Evolutionary conservation across 1,140 invertebrate genomes (phyloP), one percentile per base, ranked within the genome.

Genomic region (Penaeus vannamei): DNA sequence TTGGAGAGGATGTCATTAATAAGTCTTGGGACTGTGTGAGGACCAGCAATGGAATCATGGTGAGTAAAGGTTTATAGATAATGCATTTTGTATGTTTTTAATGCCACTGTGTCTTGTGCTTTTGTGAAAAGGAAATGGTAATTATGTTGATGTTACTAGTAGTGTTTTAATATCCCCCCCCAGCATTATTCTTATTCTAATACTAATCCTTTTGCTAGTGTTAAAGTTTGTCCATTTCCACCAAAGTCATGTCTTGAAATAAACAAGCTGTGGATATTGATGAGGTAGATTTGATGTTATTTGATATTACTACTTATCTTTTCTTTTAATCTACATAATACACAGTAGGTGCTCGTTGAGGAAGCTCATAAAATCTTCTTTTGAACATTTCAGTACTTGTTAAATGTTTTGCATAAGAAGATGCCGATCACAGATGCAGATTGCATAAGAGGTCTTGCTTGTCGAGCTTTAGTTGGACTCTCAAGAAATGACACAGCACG

Each of bases 341-440:
- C 36, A 42, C 36, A 42, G 36, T 42, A 7, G 36, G 36, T 42
- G 36, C 36, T 42, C 4, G 36, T 42, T 2, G 36, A 42, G 36
- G 36, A 42, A 42, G 8, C 36, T 42, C 36, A 2, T 42, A 92
- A 92, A 29, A 91, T 92, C 42, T 91, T 92, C 17, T 90, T 92
- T 93, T 93, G 94, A 76, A 76, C 14, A 76, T 90, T 76, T 22
- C 89, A 91, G 91, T 91, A 91, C 36, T 92, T 95, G 23, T 92
- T 95, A 59, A 94, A 95, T 90, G 94, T 99, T 62, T 96, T 99
- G 95, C 96, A 96, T 93, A 95, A 97, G 12, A 99, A 99, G 94
- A 96, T 96, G 19, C 98, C 98, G 0, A 97, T 99, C 36, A 99
- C 98, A 1, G 98, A 99, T 94, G 98, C 98, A 7, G 98, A 99